Evolutionary conservation across 2,797 vertebrate species (phyloP).

Genomic region (Catamblyrhynchus diadema): DNA sequence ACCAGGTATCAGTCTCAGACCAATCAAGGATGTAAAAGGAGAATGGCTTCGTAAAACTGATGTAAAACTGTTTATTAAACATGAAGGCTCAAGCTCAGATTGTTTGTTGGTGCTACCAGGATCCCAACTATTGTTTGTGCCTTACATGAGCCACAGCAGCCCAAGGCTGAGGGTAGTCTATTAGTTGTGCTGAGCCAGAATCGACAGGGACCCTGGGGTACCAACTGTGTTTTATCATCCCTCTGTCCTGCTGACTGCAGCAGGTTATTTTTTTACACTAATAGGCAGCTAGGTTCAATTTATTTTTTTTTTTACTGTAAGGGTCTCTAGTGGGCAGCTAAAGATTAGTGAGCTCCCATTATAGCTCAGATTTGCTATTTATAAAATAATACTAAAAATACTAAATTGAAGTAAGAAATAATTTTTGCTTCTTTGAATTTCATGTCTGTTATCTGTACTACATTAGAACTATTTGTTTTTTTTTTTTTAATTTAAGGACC

Average conservation of each 20-base stretch:
- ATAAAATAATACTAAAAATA: constrained; percentile 1
- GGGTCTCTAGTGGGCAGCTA: neutral
- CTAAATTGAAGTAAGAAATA: neutral
- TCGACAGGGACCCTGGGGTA: neutral
- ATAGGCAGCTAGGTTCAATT: neutral
- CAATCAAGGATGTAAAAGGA: neutral
- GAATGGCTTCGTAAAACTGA: neutral
- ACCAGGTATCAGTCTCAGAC: neutral
- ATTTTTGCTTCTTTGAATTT: neutral
- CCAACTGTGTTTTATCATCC: neutral
- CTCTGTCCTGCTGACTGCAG: constrained; percentile 22
- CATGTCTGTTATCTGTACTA: neutral
- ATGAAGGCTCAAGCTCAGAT: neutral
- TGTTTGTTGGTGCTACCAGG: neutral
- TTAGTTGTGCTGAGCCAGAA: neutral
- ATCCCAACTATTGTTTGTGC: neutral
- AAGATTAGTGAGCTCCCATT: neutral
- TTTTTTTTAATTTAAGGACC: neutral
- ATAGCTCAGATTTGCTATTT: neutral
- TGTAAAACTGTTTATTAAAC: neutral
- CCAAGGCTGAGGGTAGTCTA: neutral
- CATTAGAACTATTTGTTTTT: neutral
- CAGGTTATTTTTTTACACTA: neutral
- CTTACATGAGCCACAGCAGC: neutral
- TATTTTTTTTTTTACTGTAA: neutral